Conservation (phyloP, 1,140 invertebrate species). For the Mycetomoellerius zeteki region DNA sequence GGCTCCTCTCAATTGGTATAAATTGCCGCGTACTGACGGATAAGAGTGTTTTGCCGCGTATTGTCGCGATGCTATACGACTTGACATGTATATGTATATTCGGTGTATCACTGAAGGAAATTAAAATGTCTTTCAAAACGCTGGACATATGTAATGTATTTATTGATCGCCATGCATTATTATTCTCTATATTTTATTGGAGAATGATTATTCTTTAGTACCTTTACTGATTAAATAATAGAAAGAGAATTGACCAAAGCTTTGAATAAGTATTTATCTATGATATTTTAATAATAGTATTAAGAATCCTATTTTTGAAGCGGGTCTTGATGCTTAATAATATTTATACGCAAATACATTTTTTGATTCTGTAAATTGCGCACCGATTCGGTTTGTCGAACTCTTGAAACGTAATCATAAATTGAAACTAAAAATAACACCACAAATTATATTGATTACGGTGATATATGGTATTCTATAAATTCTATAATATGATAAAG, state of each 20-base stretch:
- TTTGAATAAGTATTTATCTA: background rate
- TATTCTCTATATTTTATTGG: background rate
- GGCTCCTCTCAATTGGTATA: conserved; percentile 78
- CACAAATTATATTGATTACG: no score
- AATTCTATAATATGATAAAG: no score
- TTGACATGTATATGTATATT: background rate
- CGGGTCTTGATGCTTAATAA: no score
- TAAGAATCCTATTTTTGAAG: no score
- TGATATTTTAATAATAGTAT: background rate
- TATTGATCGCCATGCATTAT: background rate
- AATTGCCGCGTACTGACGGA: conserved; percentile 73
- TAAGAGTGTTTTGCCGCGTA: conserved; percentile 66
- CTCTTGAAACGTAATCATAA: no score
- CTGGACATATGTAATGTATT: background rate
- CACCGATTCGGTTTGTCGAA: no score
- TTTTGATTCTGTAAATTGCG: no score
- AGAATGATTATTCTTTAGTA: background rate
- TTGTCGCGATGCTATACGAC: conserved; percentile 1
- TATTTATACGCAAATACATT: no score
- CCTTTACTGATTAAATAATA: background rate
- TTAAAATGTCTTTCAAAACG: conserved; percentile 19
- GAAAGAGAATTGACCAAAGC: background rate
- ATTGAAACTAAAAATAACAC: no score
- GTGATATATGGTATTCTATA: no score
- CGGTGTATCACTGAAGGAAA: background rate